A percentile compares a stretch with the other conserved stretches of the same genome.
Evolutionary conservation across 2,113 vertebrate genomes (phyloP).

Genomic region (Microcebus ravelobensis): DNA sequence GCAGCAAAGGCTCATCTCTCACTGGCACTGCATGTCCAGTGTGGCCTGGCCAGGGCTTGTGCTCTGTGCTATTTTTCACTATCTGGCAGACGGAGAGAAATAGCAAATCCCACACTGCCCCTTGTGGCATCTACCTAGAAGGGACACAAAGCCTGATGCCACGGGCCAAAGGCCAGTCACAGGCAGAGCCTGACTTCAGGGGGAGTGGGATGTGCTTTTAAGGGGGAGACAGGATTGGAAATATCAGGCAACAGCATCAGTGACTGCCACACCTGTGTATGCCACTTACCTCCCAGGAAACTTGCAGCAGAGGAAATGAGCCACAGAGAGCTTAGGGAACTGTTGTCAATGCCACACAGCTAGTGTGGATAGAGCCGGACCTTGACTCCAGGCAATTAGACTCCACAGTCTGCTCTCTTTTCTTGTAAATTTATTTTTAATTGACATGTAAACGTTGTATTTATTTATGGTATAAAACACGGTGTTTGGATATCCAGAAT

Average conservation of each 20-base stretch:
- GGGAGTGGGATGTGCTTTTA: neutral
- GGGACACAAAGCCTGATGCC: neutral
- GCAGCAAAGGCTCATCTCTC: neutral
- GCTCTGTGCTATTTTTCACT: neutral
- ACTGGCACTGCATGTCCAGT: neutral
- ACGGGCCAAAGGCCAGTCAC: neutral
- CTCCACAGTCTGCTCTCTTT: neutral
- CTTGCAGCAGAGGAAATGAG: neutral
- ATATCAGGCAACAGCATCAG: neutral
- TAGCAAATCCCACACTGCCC: neutral
- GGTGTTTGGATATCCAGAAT: neutral
- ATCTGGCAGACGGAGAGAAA: neutral
- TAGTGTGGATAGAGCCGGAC: neutral
- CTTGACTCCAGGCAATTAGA: neutral
- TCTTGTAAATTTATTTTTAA: neutral
- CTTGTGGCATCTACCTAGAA: neutral
- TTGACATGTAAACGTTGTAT: neutral
- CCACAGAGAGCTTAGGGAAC: neutral
- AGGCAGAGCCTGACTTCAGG: neutral
- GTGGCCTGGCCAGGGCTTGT: neutral
- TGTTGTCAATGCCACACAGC: neutral
- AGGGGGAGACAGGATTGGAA: neutral
- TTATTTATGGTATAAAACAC: neutral
- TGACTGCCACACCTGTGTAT: neutral
- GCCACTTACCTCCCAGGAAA: neutral